Evolutionary conservation across 2,113 vertebrate genomes (phyloP), one percentile per base, ranked within the genome.

Genomic region (Papio anubis): DNA sequence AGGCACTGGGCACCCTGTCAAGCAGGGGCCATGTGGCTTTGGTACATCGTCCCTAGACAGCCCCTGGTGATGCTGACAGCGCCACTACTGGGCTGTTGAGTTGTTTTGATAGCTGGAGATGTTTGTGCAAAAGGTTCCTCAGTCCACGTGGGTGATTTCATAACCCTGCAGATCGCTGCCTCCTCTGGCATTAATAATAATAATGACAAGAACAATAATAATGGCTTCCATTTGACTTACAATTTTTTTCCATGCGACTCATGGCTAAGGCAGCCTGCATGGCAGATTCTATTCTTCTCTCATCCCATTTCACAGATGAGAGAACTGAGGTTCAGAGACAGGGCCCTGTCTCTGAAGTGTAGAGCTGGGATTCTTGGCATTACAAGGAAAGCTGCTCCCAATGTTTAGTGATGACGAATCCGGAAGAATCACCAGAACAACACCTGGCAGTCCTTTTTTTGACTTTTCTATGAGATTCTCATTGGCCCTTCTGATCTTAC

Each of bases 221-320:
- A 32, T 6, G 86, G 57, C 55, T 73, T 64, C 38, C 20, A 8
- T 40, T 45, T 45, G 52, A 23, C 12, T 8, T 4, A 8, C 40
- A 0, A 35, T 35, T 70, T 30, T 61, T 50, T 30, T 27, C 81
- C 3, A 1, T 30, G 40, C 27, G 27, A 61, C 38, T n/a, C 32
- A 3, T 9, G 48, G 73, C 57, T 18, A 0, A 32, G 72, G 40
- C 6, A 12, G 21, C 3, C 5, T 9, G 57, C 38, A 13, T 21
- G 50, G 13, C 68, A 38, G 48, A 23, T 76, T 38, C 40, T 32
- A 5, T 32, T 14, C 5, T 7, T 68, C 16, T 32, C 66, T 50
- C 23, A 76, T 20, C 83, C 93, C 80, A n/a, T 76, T 87, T 92
- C 93, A 70, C 48, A 89, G 83, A 64, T 5, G 35, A 72, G 43